Evolutionary conservation across 2,797 vertebrate genomes (phyloP), one percentile per base, ranked within the genome.

Genomic region (Tenualosa ilisha): DNA sequence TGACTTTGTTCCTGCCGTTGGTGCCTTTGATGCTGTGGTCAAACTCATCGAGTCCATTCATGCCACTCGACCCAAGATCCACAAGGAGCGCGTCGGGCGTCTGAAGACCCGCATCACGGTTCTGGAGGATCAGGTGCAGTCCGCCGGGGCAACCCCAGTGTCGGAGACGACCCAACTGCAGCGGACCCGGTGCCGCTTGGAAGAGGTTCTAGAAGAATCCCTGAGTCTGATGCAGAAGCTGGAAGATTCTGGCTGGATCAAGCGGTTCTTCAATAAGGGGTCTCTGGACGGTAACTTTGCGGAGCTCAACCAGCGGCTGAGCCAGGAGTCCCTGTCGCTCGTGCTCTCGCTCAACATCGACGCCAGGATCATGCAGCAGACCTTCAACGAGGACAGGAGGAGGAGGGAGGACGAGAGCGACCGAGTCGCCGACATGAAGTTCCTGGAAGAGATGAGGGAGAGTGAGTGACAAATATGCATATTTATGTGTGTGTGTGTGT

Each of bases 281-380:
- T 15, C 2, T 15, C 3, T 3, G 15, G 68, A 75, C 4, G 31
- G 15, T 6, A 13, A 75, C 4, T 75, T 75, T 75, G 15, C 1
- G 2, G 31, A 75, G 31, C 37, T 75, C 31, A 75, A 75, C 31
- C 68, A 75, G 31, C 68, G 68, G 6, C 4, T 75, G 31, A 75
- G 15, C 20, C 68, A 75, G 68, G 68, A 75, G 68, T 75, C 68
- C 13, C 31, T 72, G 12, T 72, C 68, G 5, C 68, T 72, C 68
- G 37, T 72, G 31, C 68, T 72, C 31, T 72, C 68, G 0, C 31
- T 72, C 11, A 72, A 72, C 68, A 72, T 72, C 13, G 68, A 72
- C 37, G 68, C 68, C 31, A 40, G 15, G 4, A 13, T 1, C 0
- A 3, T 72, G 31, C 68, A 72, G 68, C 31, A 40, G 68, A 72